Conservation (phyloP, 2,888 invertebrate genomes). For the Drosophila barbarae region DNA sequence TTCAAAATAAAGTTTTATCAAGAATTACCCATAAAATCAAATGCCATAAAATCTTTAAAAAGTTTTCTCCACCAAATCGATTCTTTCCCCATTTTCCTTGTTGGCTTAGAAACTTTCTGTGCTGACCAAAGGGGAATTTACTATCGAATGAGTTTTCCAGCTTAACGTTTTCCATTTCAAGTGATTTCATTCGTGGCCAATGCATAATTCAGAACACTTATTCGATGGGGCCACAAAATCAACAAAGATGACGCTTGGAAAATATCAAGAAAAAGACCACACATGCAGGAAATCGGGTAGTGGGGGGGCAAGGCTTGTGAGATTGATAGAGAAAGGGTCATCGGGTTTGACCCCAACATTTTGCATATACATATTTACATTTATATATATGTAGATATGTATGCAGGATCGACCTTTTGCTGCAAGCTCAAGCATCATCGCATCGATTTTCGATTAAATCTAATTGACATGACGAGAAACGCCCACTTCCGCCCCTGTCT, state of each 20-base stretch:
- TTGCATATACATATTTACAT: slow-evolving; percentile 17
- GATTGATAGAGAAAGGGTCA: slow-evolving; percentile 5
- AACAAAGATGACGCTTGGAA: slow-evolving; percentile 61
- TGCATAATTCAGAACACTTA: slow-evolving; percentile 46
- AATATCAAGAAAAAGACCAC: slow-evolving; percentile 32
- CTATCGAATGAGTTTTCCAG: slow-evolving; percentile 30
- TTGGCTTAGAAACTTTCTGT: slow-evolving; percentile 6
- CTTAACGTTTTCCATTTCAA: slow-evolving; percentile 21
- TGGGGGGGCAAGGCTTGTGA: not conserved
- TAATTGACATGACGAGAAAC: slow-evolving; percentile 52
- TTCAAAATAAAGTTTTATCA: not conserved
- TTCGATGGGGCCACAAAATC: slow-evolving; percentile 29
- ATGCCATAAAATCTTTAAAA: slow-evolving; percentile 8
- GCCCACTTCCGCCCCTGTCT: slow-evolving; percentile 18
- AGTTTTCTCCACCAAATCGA: not conserved
- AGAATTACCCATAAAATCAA: slow-evolving; percentile 1
- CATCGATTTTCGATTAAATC: slow-evolving; percentile 56
- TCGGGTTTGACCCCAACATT: slow-evolving; percentile 17
- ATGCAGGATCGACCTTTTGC: slow-evolving; percentile 27
- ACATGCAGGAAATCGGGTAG: slow-evolving; percentile 18
- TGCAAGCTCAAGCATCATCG: slow-evolving; percentile 19
- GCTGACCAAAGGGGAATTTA: slow-evolving; percentile 12
- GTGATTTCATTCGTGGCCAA: slow-evolving; percentile 28
- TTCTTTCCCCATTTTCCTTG: slow-evolving; percentile 1
- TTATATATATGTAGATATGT: not conserved